phyloP scores from a whole-genome alignment of 2,113 vertebrate species.

The Myanophis thanlyinensis region DNA sequence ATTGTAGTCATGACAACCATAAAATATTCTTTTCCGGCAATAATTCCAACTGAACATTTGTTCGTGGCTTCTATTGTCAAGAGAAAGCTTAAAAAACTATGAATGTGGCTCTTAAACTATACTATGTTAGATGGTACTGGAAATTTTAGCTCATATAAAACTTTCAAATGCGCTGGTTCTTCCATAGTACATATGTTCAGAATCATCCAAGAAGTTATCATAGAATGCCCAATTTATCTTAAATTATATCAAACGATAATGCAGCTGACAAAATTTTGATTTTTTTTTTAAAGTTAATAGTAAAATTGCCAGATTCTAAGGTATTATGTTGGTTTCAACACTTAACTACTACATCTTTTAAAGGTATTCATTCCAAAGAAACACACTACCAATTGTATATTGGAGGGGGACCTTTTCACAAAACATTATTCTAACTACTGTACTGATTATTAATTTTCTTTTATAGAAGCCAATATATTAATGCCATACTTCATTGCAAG shows the following conservation, averaged over 20 bases:
- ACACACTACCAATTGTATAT: neutral
- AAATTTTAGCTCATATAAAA: conserved; percentile 26
- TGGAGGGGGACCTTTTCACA: neutral
- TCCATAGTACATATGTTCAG: neutral
- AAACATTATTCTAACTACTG: neutral
- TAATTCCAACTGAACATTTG: conserved; percentile 69
- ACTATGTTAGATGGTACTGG: conserved; percentile 10
- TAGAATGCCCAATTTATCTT: neutral
- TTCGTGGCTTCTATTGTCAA: conserved; percentile 67
- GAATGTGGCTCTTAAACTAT: conserved; percentile 47
- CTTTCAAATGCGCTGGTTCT: conserved; percentile 6
- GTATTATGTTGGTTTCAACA: neutral
- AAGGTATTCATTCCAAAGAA: neutral
- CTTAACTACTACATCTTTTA: neutral
- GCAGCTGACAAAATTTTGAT: neutral
- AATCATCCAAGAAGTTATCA: conserved; percentile 12
- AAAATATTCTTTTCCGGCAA: conserved; percentile 76
- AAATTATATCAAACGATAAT: neutral
- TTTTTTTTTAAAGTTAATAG: neutral
- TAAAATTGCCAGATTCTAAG: neutral
- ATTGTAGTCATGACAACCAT: conserved; percentile 81
- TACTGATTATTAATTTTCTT: neutral
- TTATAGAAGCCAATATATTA: conserved; percentile 33
- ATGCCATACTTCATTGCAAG: conserved; percentile 42
- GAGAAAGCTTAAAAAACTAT: conserved; percentile 51